Percentiles rank a stretch among this genome's conserved stretches.
Evolutionary conservation across 1,140 invertebrate genomes (phyloP).

Genomic region (Magallana gigas): DNA sequence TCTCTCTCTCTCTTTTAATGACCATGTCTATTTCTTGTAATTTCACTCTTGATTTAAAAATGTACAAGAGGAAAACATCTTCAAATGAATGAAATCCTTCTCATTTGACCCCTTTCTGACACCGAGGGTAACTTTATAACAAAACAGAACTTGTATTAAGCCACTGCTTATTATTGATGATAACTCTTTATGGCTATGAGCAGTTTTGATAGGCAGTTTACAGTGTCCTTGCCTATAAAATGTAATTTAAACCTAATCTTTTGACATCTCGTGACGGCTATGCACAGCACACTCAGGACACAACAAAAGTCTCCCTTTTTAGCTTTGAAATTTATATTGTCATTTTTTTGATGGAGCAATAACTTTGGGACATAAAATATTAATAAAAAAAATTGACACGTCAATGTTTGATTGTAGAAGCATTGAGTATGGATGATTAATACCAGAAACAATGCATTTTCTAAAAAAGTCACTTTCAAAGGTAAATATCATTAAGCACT

Average conservation of each 20-base stretch:
- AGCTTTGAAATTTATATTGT: constrained; percentile 8
- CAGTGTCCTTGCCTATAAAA: constrained; percentile 21
- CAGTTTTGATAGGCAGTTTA: background rate
- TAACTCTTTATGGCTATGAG: constrained; percentile 10
- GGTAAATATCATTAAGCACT: background rate
- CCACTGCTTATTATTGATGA: constrained; percentile 16
- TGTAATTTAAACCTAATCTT: constrained; percentile 32
- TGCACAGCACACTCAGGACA: constrained; percentile 6
- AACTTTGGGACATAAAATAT: constrained; percentile 19
- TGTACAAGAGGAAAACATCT: constrained; percentile 16
- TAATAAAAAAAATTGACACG: constrained; percentile 9
- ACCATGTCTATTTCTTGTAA: too few relatives aligned
- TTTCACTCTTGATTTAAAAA: constrained; percentile 29
- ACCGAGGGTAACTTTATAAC: background rate
- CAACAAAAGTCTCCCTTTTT: background rate
- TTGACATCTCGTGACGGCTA: constrained; percentile 35
- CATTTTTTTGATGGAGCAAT: constrained; percentile 1
- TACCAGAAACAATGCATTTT: background rate
- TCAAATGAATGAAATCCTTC: constrained; percentile 4
- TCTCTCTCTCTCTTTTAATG: too few relatives aligned
- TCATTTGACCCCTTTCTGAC: constrained; percentile 22
- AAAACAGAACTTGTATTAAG: constrained; percentile 17
- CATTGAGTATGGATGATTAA: background rate
- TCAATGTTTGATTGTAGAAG: background rate
- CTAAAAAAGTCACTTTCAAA: background rate